These are phyloP conservation scores for Scaptomyza hsui DNA, from an alignment of 1,140 invertebrate species.

Conservation along the genomic window DNA sequence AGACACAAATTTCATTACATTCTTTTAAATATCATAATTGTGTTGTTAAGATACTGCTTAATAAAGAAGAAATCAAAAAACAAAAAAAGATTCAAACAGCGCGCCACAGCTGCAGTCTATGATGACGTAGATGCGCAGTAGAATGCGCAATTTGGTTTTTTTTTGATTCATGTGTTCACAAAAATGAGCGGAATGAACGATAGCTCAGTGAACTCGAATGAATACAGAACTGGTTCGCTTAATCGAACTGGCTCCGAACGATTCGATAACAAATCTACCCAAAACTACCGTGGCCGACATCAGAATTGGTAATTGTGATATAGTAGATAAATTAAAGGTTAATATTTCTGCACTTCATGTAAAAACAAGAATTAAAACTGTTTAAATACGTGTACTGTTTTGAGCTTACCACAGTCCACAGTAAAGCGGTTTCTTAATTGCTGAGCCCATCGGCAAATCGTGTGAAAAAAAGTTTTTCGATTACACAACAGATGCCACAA, in stretches of 20 bases:
- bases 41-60: too few relatives aligned
- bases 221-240: conserved; percentile 10
- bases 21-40: too few relatives aligned
- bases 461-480: conserved; percentile 39
- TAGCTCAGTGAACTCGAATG: neutral
- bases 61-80: too few relatives aligned
- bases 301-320: conserved; percentile 45
- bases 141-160: too few relatives aligned
- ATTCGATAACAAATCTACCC: conserved; percentile 20
- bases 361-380: neutral
- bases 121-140: too few relatives aligned
- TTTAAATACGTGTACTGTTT: neutral
- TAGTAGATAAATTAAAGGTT: conserved; percentile 31
- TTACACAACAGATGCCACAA: conserved; percentile 67
- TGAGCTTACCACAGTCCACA: neutral
- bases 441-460: neutral
- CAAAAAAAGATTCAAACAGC: too few relatives aligned
- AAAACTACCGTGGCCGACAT: conserved; percentile 40
- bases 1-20: too few relatives aligned
- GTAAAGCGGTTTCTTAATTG: neutral
- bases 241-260: conserved; percentile 17
- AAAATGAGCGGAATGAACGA: neutral
- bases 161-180: conserved; percentile 6
- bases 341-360: neutral
- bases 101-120: too few relatives aligned